phyloP scores from a whole-genome alignment of 2,888 invertebrate genomes.

The Hoplodrina ambigua region DNA sequence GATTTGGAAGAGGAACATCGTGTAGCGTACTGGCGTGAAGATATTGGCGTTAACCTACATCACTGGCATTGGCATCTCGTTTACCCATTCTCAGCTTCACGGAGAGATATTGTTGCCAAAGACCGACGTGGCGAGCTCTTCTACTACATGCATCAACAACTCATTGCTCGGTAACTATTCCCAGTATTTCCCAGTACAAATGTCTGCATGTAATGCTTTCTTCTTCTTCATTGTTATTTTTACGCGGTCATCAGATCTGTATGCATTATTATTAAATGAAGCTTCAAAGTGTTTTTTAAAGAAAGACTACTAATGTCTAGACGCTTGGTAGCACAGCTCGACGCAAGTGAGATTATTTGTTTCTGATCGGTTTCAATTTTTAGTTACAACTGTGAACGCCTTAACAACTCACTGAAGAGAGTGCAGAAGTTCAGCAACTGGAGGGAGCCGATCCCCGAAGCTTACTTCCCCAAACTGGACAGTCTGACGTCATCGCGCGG shows the following conservation, averaged over 20 bases:
- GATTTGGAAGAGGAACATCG: constrained; percentile 95
- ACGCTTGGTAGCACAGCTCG: neutral
- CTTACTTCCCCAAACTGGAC: constrained; percentile 95
- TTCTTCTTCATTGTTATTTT: too few relatives aligned
- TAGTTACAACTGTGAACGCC: constrained; percentile 94
- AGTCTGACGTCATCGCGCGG: constrained; percentile 92
- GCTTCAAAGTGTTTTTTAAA: too few relatives aligned
- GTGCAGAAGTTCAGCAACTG: constrained; percentile 92
- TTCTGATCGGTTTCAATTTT: constrained; percentile 17
- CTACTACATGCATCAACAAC: constrained; percentile 94
- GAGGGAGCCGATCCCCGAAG: constrained; percentile 93
- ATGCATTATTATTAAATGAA: too few relatives aligned
- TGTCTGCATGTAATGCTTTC: neutral
- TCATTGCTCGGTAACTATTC: constrained; percentile 82
- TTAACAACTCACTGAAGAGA: constrained; percentile 92
- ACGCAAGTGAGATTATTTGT: too few relatives aligned
- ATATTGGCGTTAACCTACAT: constrained; percentile 94
- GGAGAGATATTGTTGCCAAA: constrained; percentile 92
- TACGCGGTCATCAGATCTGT: too few relatives aligned
- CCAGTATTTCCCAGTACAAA: neutral
- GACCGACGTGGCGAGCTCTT: constrained; percentile 95
- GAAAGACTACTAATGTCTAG: neutral
- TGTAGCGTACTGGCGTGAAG: constrained; percentile 95
- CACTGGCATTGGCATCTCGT: constrained; percentile 96
- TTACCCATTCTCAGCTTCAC: constrained; percentile 92